Evolutionary conservation across 2,888 invertebrate genomes (phyloP).

Genomic region (Drosophila greeni): DNA sequence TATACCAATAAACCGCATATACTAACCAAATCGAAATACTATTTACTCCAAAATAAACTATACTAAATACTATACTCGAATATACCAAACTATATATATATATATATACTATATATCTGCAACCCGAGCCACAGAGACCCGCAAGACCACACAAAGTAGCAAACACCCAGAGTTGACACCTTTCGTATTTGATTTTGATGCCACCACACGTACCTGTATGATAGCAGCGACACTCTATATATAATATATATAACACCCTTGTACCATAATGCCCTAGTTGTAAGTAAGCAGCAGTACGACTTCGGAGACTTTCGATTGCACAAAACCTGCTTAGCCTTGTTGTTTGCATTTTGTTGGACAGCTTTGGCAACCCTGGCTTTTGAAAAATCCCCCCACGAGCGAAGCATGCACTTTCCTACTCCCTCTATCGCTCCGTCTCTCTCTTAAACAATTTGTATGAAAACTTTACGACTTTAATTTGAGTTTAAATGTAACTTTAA

Average conservation of each 20-base stretch:
- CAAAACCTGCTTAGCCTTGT: slow-evolving; percentile 32
- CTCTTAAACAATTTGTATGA: slow-evolving; percentile 22
- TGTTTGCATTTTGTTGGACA: slow-evolving; percentile 41
- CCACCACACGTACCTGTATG: slow-evolving; percentile 26
- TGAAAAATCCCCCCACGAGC: background rate
- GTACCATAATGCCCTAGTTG: slow-evolving; percentile 23
- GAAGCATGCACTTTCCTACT: slow-evolving; percentile 24
- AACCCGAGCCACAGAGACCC: slow-evolving; percentile 39
- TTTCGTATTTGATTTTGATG: slow-evolving; percentile 30
- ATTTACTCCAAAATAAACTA: slow-evolving; percentile 37
- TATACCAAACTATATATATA: slow-evolving; percentile 22
- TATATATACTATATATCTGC: slow-evolving; percentile 24
- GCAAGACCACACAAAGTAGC: slow-evolving; percentile 16
- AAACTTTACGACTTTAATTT: slow-evolving; percentile 2
- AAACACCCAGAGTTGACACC: slow-evolving; percentile 24
- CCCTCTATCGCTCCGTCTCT: background rate
- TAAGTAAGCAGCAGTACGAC: slow-evolving; percentile 22
- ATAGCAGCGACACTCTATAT: slow-evolving; percentile 6
- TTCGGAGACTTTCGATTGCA: slow-evolving; percentile 18
- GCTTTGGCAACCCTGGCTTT: slow-evolving; percentile 42
- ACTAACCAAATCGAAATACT: slow-evolving; percentile 36
- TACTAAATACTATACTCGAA: slow-evolving; percentile 32
- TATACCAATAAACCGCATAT: slow-evolving; percentile 40
- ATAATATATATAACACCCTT: slow-evolving; percentile 14
- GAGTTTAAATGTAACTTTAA: slow-evolving; percentile 3